Evolutionary conservation across 1,140 invertebrate species (phyloP), one percentile per base, ranked within the genome.

Genomic region (Drosophila pandora): DNA sequence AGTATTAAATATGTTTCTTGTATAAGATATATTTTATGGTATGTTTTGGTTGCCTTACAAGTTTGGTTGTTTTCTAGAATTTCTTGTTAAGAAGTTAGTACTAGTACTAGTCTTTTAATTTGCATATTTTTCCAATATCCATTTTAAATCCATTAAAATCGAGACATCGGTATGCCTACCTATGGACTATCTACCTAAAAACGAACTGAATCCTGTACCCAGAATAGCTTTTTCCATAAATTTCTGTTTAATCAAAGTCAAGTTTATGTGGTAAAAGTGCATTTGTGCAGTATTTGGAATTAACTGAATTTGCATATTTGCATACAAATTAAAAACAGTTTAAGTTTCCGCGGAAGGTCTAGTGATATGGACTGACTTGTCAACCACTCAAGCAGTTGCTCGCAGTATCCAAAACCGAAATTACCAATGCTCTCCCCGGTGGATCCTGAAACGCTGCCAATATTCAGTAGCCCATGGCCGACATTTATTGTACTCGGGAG

Each of bases 401-500:
- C 34, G 34, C 10, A 5, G 12, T 12, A 12, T 37, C 10, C 34
- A 37, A 10, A 37, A 12, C 34, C 0, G 34, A n/a, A 2, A 37
- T 37, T 37, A n/a, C 10, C 34, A 10, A 37, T 37, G 34, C 34
- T 37, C 10, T 37, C 34, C 34, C 34, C 34, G 34, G 34, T 37
- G 34, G 34, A 37, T 37, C 34, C 34, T 37, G 10, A 12, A 1
- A n/a, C 12, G 4, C 10, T 37, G 34, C 12, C 34, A 12, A 37
- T 37, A 37, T 37, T 37, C 12, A 12, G 34, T 4, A 37, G 34
- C 34, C 10, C 34, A 37, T 37, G 34, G 34, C 34, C 34, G 0
- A 92, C 97, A 0, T 54, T 96, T 0, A 93, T 94, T 0, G 94
- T 96, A n/a, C 80, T 96, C 10, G 93, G 94, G 0, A 92, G 94